Evolutionary conservation across 1,140 invertebrate species (phyloP).

Genomic region (Drosophila rhopaloa): DNA sequence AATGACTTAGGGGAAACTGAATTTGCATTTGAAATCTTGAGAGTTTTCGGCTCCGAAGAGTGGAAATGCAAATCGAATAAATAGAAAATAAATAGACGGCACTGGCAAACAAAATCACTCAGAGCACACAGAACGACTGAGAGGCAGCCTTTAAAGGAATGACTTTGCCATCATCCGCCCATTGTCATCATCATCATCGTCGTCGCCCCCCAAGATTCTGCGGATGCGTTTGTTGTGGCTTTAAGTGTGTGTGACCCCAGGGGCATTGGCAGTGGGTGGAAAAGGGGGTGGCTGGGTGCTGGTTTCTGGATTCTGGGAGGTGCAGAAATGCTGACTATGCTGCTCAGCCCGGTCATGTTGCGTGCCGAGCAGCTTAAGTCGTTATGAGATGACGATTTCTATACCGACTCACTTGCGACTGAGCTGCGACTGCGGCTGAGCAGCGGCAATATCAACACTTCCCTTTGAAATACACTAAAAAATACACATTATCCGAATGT

Average conservation of each 20-base stretch:
- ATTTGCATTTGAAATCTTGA: slow-evolving; percentile 66
- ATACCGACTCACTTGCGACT: slow-evolving; percentile 15
- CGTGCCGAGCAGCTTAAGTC: slow-evolving; percentile 75
- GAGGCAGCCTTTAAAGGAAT: slow-evolving; percentile 55
- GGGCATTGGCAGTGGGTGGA: slow-evolving; percentile 37
- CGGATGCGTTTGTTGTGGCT: slow-evolving; percentile 47
- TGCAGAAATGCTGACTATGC: slow-evolving; percentile 66
- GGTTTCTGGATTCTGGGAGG: slow-evolving; percentile 7
- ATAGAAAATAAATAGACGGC: slow-evolving; percentile 78
- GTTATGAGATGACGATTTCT: slow-evolving; percentile 74
- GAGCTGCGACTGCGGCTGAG: slow-evolving; percentile 36
- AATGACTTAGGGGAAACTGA: slow-evolving; percentile 47
- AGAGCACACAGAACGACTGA: slow-evolving; percentile 26
- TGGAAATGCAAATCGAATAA: slow-evolving; percentile 81
- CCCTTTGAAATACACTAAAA: slow-evolving; percentile 37
- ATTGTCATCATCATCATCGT: slow-evolving; percentile 47
- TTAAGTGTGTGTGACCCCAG: slow-evolving; percentile 53
- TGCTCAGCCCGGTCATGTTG: slow-evolving; percentile 54
- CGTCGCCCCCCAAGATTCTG: slow-evolving; percentile 26
- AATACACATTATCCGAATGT: not conserved
- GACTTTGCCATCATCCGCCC: slow-evolving; percentile 44
- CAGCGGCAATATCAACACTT: slow-evolving; percentile 76
- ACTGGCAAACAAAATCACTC: slow-evolving; percentile 64
- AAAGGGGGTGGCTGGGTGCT: not conserved
- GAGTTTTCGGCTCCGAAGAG: slow-evolving; percentile 52